Percentiles rank a stretch among this genome's conserved stretches.
Conservation (phyloP, 2,888 invertebrate species). For the Drosophila pegasa region DNA sequence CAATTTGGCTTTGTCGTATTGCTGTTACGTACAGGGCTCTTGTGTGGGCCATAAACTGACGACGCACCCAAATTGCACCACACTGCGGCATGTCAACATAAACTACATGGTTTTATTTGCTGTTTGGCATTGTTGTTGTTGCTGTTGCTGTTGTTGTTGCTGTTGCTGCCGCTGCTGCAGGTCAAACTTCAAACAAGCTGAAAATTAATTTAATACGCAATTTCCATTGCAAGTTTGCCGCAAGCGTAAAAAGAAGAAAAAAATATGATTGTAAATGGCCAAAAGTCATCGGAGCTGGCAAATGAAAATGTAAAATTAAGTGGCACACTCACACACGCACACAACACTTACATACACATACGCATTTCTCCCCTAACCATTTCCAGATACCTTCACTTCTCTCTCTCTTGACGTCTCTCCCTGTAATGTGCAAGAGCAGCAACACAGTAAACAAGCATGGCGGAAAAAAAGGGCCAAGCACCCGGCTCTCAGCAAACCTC, state of each 20-base stretch:
- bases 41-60: constrained; percentile 42
- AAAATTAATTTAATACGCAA: constrained; percentile 78
- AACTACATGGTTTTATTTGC: constrained; percentile 71
- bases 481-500: constrained; percentile 46
- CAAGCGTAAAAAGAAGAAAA: constrained; percentile 41
- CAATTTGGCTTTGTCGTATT: constrained; percentile 61
- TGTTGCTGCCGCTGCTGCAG: constrained; percentile 31
- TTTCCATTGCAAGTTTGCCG: constrained; percentile 58
- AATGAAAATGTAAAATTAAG: constrained; percentile 79
- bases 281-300: constrained; percentile 74
- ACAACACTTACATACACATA: constrained; percentile 11
- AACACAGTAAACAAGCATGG: constrained; percentile 64
- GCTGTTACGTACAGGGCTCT: constrained; percentile 25
- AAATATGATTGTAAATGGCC: constrained; percentile 75
- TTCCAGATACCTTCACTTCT: constrained; percentile 2
- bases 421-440: constrained; percentile 41
- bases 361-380: constrained; percentile 4
- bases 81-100: constrained; percentile 69
- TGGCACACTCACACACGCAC: constrained; percentile 54
- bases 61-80: constrained; percentile 51
- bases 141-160: constrained; percentile 20
- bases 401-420: not conserved
- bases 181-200: constrained; percentile 76
- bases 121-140: constrained; percentile 41
- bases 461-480: constrained; percentile 64